A percentile compares a stretch with the other conserved stretches of the same genome.
These are phyloP conservation scores for Labeo rohita DNA, from an alignment of 2,113 vertebrate genomes.

Conservation along the genomic window DNA sequence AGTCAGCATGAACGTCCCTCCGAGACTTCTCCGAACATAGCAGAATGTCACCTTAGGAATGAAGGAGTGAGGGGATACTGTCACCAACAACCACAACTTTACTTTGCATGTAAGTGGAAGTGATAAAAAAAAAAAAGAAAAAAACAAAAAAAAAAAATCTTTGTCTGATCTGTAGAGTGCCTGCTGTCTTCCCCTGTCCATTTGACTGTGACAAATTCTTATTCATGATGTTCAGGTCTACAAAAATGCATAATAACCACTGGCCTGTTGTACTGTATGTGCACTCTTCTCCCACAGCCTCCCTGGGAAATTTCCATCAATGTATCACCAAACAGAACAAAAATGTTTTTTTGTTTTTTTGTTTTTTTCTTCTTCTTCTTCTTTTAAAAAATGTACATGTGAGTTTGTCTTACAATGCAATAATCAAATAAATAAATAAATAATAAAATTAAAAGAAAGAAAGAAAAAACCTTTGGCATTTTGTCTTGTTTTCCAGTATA, in stretches of 20 bases:
- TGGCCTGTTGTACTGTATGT: background rate
- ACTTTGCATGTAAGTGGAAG: background rate
- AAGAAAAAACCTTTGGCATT: no score
- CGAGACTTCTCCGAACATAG: background rate
- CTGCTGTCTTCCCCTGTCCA: background rate
- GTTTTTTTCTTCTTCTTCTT: no score
- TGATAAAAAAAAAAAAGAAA: background rate
- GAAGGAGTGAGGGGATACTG: background rate
- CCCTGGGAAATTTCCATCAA: no score
- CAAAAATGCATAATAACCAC: background rate
- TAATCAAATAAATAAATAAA: no score
- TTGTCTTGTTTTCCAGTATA: no score
- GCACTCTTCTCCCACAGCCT: background rate
- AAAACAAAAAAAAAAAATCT: no score
- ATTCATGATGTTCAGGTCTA: background rate
- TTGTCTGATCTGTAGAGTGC: background rate
- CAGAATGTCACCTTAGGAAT: constrained; percentile 1
- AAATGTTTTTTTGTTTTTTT: no score
- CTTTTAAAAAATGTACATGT: no score
- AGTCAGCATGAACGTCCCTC: background rate
- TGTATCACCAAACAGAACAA: background rate
- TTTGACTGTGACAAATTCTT: background rate
- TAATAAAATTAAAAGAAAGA: no score
- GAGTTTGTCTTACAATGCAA: no score
- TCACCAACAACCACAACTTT: background rate